Percentiles rank a stretch among this genome's conserved stretches.
Conservation (phyloP, 2,113 vertebrate species). For the Girardinichthys multiradiatus region DNA sequence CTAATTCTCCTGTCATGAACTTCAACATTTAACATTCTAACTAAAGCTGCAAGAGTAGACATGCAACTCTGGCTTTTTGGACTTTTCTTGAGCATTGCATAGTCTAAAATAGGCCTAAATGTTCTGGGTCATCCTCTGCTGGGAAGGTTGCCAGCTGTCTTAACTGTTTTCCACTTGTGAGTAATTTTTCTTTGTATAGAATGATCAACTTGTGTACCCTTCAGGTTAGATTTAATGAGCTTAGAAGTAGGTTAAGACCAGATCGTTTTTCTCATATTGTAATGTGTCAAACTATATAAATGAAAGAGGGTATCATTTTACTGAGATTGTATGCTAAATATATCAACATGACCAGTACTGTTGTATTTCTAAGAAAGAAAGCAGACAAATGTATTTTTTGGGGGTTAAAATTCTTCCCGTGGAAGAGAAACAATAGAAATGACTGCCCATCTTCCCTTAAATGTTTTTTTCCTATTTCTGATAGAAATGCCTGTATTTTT, state of each 20-base stretch:
- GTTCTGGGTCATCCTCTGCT: background rate
- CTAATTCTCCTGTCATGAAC: background rate
- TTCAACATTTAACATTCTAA: background rate
- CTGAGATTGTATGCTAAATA: background rate
- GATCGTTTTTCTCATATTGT: too few relatives aligned
- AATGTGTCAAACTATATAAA: background rate
- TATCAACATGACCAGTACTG: background rate
- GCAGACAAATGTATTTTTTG: background rate
- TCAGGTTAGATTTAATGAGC: too few relatives aligned
- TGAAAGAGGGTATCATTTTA: background rate
- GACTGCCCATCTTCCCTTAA: background rate
- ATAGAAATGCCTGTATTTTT: background rate
- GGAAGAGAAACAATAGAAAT: conserved; percentile 60
- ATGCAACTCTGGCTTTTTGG: too few relatives aligned
- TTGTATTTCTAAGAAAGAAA: background rate
- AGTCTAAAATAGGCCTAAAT: background rate
- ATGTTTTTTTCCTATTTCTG: background rate
- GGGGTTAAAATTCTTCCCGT: conserved; percentile 67
- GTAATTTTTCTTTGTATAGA: too few relatives aligned
- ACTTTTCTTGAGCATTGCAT: too few relatives aligned
- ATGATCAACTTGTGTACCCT: background rate
- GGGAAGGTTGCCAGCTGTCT: background rate
- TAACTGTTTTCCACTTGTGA: background rate
- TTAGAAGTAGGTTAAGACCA: too few relatives aligned
- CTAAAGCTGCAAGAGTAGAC: background rate